Conservation (phyloP, 1,140 invertebrate species). For the Drosophila repleta region DNA sequence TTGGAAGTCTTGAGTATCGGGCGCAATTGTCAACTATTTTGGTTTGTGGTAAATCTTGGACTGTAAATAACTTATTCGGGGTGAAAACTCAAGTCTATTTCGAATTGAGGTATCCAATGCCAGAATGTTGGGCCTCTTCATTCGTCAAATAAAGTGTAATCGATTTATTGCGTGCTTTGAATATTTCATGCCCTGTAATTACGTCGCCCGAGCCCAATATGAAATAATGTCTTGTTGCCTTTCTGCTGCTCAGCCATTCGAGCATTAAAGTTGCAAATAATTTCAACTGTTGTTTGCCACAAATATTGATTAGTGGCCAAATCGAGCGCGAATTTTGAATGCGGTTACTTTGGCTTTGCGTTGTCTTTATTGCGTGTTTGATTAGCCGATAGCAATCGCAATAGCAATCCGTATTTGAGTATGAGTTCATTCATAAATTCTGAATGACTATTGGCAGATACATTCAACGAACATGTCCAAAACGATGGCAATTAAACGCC, state of each 20-base stretch:
- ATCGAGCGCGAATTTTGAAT: constrained; percentile 19
- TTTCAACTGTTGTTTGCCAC: constrained; percentile 65
- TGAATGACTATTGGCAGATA: background rate
- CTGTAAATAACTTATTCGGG: constrained; percentile 8
- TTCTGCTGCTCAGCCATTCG: constrained; percentile 14
- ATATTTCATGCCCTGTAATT: constrained; percentile 61
- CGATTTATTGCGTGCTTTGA: constrained; percentile 76
- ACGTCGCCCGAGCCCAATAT: constrained; percentile 23
- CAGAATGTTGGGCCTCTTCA: constrained; percentile 7
- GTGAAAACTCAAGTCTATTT: background rate
- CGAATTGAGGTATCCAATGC: background rate
- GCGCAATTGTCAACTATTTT: background rate
- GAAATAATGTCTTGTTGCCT: constrained; percentile 16
- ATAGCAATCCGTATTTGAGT: constrained; percentile 35
- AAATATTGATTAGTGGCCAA: constrained; percentile 48
- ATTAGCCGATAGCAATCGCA: constrained; percentile 21
- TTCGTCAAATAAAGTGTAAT: constrained; percentile 69
- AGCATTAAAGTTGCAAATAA: constrained; percentile 75
- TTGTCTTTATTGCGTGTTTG: constrained; percentile 30
- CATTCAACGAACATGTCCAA: constrained; percentile 34
- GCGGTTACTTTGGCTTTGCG: constrained; percentile 16
- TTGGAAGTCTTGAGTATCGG: background rate
- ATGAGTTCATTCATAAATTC: constrained; percentile 58
- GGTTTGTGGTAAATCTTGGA: constrained; percentile 12
- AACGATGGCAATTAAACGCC: constrained; percentile 50